Percentiles rank a stretch among this genome's conserved stretches.
phyloP scores from a whole-genome alignment of 1,140 invertebrate species.

The Drosophila novamexicana region DNA sequence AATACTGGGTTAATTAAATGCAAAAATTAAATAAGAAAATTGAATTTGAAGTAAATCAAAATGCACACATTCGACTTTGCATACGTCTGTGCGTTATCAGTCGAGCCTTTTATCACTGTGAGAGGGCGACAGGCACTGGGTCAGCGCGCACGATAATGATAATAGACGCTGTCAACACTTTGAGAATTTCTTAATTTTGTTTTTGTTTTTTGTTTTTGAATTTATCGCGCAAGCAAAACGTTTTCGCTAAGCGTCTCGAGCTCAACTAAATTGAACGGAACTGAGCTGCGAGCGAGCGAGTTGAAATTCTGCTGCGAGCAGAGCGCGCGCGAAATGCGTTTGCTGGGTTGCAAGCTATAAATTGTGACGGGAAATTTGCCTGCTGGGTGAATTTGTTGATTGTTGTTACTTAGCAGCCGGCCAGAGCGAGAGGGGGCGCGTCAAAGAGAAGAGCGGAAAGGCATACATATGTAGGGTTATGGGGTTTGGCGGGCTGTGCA shows the following conservation, averaged over 20 bases:
- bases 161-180: conserved; percentile 6
- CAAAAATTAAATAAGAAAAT: conserved; percentile 3
- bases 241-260: conserved; percentile 67
- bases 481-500: conserved; percentile 14
- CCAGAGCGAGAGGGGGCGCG: conserved; percentile 11
- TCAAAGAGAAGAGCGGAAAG: not conserved
- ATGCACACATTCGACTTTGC: conserved; percentile 6
- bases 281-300: conserved; percentile 24
- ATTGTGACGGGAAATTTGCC: conserved; percentile 38
- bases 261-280: conserved; percentile 58
- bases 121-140: conserved; percentile 16
- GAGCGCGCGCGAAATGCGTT: conserved; percentile 7
- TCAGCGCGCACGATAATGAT: conserved; percentile 10
- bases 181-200: not conserved
- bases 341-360: conserved; percentile 27
- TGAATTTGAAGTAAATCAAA: not conserved
- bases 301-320: conserved; percentile 23
- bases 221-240: conserved; percentile 52
- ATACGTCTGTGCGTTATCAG: conserved; percentile 23
- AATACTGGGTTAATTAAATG: conserved; percentile 23
- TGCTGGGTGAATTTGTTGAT: conserved; percentile 67
- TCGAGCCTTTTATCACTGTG: conserved; percentile 14
- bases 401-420: conserved; percentile 74
- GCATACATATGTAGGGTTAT: no score
- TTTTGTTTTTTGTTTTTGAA: not conserved